Conservation (phyloP, 37 sponge, comb jelly and placozoan species). For the Agelas oroides region DNA sequence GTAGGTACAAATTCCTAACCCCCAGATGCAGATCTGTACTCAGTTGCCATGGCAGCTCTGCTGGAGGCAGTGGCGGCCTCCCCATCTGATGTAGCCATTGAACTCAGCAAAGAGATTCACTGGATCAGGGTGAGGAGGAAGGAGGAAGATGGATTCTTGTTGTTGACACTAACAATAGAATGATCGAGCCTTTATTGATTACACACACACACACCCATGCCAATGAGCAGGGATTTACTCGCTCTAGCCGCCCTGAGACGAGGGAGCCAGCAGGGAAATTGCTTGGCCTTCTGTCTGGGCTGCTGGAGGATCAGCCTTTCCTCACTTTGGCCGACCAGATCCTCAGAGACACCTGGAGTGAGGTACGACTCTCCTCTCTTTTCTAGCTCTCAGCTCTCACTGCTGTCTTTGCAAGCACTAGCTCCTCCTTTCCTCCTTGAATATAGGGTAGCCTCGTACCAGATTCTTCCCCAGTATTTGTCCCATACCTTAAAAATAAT, state of each 20-base stretch:
- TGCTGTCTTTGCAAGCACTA: too few species aligned
- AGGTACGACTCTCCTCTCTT: slow-evolving; percentile 2
- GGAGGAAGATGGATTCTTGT: background rate
- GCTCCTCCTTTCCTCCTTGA: too few species aligned
- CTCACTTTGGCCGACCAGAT: slow-evolving; percentile 13
- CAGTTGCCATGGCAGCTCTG: slow-evolving; percentile 54
- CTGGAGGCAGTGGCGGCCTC: slow-evolving; percentile 46
- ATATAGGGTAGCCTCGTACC: too few species aligned
- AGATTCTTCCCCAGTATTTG: too few species aligned
- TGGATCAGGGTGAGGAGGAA: slow-evolving; percentile 60
- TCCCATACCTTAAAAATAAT: too few species aligned
- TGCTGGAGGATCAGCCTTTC: slow-evolving; percentile 8
- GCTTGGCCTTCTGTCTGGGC: slow-evolving; percentile 30
- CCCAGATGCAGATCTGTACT: slow-evolving; percentile 64
- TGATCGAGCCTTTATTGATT: background rate
- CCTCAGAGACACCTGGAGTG: slow-evolving; percentile 11
- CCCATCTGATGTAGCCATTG: slow-evolving; percentile 15
- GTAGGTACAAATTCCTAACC: too few species aligned
- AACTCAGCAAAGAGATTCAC: background rate
- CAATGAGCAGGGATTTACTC: slow-evolving; percentile 55
- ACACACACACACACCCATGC: background rate
- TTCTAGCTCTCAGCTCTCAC: too few species aligned
- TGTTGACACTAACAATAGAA: background rate
- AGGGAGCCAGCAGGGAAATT: slow-evolving; percentile 63
- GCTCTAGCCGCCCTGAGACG: slow-evolving; percentile 50